Evolutionary conservation across 2,888 invertebrate genomes (phyloP), one percentile per base, ranked within the genome.

Genomic region (Pterobdella sp.): DNA sequence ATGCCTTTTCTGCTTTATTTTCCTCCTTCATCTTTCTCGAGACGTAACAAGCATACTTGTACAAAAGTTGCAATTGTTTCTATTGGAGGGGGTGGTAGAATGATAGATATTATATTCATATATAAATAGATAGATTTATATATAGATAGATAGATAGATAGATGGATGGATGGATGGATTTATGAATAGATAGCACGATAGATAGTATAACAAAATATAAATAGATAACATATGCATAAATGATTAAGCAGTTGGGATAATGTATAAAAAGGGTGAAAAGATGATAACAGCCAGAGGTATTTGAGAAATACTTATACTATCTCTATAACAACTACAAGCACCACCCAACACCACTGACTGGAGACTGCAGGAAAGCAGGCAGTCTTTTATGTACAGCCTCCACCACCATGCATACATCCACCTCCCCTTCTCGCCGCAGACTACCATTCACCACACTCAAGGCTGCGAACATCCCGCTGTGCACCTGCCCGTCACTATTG

Each of bases 381-480:
- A 81, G 74, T 74, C 81, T 80, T 68, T 79, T 80, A 26, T 81
- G 76, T 69, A 82, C 79, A 75, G 81, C 80, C 77, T 81, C 81
- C 60, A 82, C 80, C 29, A 81, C 79, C 75, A 82, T 81, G 78
- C 81, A 82, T 26, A 82, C 79, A 73, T 82, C 82, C 36, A 83
- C 81, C 73, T 82, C 82, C 69, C 79, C 79, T 52, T 83, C 82
- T 22, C 80, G 77, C 72, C 81, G 80, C 78, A 82, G 79, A 68
- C 81, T 78, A 76, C 82, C 82, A 75, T 75, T 76, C 34, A 76
- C 72, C 64, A 74, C 72, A 69, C 75, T 74, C 37, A 76, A 71
- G 14, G 76, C 72, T n/a, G 74, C 76, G 37, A 72, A 77, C 68
- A 78, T 60, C 1, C 78, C 78, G 66, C 76, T 76, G 72, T 73